phyloP scores from a whole-genome alignment of 37 sponge, comb jelly and placozoan genomes.

The Trichoplax adhaerens region DNA sequence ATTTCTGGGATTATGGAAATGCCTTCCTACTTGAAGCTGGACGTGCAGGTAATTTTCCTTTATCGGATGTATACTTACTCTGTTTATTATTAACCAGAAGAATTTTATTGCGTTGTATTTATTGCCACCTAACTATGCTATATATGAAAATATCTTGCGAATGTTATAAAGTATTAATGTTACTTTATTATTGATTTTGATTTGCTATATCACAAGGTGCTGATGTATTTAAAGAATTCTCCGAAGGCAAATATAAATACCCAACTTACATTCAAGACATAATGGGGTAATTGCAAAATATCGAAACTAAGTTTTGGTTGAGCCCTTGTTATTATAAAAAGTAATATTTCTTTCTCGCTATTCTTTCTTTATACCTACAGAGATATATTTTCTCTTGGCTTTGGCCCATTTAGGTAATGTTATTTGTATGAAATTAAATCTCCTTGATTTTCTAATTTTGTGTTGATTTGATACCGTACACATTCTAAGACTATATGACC shows the following conservation, averaged over 20 bases:
- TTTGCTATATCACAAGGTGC: constrained; percentile 27
- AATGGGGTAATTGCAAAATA: constrained; percentile 49
- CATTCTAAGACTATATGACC: too few species aligned
- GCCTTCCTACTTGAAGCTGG: constrained; percentile 89
- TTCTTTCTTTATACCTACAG: constrained; percentile 12
- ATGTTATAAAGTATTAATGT: not conserved
- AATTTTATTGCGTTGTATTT: not conserved
- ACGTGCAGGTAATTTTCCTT: constrained; percentile 32
- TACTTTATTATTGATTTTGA: not conserved
- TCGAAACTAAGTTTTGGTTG: not conserved
- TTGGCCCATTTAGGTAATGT: constrained; percentile 86
- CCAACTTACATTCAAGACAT: constrained; percentile 91
- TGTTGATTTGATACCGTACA: not conserved
- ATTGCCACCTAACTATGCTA: not conserved
- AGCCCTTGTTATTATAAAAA: not conserved
- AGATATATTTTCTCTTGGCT: constrained; percentile 90
- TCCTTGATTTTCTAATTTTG: not conserved
- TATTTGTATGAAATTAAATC: not conserved
- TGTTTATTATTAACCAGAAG: not conserved
- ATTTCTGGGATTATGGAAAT: constrained; percentile 99
- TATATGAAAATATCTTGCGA: too few species aligned
- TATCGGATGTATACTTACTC: not conserved
- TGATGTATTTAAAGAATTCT: constrained; percentile 30
- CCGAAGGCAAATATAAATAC: constrained; percentile 44
- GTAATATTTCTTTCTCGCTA: too few species aligned